Percentiles rank a stretch among this genome's conserved stretches.
phyloP scores from a whole-genome alignment of 2,113 vertebrate genomes.

The Aplodontia rufa region DNA sequence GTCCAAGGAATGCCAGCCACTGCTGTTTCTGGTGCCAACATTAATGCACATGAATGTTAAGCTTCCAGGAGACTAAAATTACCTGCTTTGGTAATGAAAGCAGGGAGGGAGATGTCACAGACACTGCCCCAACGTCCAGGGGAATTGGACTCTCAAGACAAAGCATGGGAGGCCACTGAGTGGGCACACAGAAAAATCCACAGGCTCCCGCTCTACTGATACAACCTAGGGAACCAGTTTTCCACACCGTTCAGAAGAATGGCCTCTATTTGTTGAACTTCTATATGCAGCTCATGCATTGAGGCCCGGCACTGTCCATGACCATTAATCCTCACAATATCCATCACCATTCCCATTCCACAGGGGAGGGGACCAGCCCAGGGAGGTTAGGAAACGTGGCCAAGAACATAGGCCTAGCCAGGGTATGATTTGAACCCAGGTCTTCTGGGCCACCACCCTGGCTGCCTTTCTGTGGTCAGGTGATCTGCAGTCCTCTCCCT shows the following conservation, averaged over 20 bases:
- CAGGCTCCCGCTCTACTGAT: accelerated
- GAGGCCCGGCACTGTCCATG: neutral
- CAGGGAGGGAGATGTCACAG: neutral
- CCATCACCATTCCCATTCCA: neutral
- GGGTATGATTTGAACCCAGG: neutral
- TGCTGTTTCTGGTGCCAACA: neutral
- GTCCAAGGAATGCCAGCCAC: accelerated
- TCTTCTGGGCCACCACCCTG: accelerated
- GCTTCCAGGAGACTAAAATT: neutral
- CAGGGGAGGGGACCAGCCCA: neutral
- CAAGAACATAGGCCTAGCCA: neutral
- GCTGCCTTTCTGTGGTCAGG: neutral
- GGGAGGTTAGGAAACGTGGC: neutral
- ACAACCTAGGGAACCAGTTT: neutral
- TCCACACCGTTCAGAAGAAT: neutral
- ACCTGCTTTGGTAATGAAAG: neutral
- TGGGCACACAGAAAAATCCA: neutral
- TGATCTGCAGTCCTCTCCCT: neutral
- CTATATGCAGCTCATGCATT: accelerated
- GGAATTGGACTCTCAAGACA: neutral
- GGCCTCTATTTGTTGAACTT: neutral
- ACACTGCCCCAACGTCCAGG: neutral
- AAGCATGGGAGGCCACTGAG: neutral
- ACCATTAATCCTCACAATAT: neutral
- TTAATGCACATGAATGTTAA: neutral